Conservation (phyloP, 2,888 invertebrate species). For the Eupeodes latifasciatus region DNA sequence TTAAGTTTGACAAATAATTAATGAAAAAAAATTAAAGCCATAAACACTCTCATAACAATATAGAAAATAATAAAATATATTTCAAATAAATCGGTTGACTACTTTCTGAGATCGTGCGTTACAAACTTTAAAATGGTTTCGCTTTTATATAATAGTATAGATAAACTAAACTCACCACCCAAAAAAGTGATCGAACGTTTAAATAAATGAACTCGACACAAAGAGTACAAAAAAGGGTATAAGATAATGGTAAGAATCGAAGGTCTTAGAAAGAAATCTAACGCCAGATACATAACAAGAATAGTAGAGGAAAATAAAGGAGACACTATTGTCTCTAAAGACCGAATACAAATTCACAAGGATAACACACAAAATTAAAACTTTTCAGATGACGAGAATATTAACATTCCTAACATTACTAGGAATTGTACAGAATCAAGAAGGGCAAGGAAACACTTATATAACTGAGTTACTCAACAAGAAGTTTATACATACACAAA, state of each 20-base stretch:
- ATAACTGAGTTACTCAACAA: conserved; percentile 9
- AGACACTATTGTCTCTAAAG: conserved; percentile 18
- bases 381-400: conserved; percentile 27
- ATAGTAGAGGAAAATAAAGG: conserved; percentile 20
- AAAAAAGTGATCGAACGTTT: conserved; percentile 11
- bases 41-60: too few species aligned
- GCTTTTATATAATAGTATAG: too few species aligned
- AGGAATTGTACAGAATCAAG: too few species aligned
- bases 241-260: conserved; percentile 31
- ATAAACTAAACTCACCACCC: conserved; percentile 14
- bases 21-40: too few species aligned
- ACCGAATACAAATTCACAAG: conserved; percentile 16
- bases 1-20: too few species aligned
- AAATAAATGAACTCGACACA: neutral
- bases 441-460: neutral
- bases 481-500: conserved; percentile 16
- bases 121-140: too few species aligned
- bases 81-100: too few species aligned
- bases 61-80: too few species aligned
- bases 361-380: conserved; percentile 21
- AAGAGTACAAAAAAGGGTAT: conserved; percentile 23
- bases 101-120: too few species aligned
- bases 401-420: conserved; percentile 21
- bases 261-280: conserved; percentile 25
- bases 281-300: conserved; percentile 18